Evolutionary conservation across 1,140 invertebrate species (phyloP).

Genomic region (Neelides sp.): DNA sequence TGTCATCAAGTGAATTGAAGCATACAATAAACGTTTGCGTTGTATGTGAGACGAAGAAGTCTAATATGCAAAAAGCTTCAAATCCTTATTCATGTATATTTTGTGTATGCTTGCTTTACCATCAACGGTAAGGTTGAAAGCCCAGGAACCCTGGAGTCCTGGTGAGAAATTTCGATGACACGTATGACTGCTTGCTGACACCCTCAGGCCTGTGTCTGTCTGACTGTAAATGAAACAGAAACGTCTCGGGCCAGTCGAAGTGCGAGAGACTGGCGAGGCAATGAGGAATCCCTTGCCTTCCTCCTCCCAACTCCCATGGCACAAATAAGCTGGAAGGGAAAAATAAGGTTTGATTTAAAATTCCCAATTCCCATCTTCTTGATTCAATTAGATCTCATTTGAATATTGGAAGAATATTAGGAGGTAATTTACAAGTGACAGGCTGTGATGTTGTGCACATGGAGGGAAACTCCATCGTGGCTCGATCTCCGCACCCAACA

Average conservation of each 20-base stretch:
- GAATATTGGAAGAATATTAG: slow-evolving; percentile 6
- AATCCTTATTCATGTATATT: too few species aligned
- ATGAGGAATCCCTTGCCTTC: slow-evolving; percentile 52
- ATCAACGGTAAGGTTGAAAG: slow-evolving; percentile 45
- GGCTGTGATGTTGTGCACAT: slow-evolving; percentile 32
- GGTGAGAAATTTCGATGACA: slow-evolving; percentile 41
- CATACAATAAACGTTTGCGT: too few species aligned
- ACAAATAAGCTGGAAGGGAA: slow-evolving; percentile 45
- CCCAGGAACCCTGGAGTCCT: slow-evolving; percentile 37
- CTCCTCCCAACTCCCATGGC: slow-evolving; percentile 54
- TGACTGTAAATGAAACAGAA: slow-evolving; percentile 50
- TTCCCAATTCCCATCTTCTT: neutral
- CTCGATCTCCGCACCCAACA: slow-evolving; percentile 32
- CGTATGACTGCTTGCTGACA: slow-evolving; percentile 43
- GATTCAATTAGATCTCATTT: neutral
- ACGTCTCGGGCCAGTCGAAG: slow-evolving; percentile 42
- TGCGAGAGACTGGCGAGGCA: slow-evolving; percentile 41
- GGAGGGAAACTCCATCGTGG: slow-evolving; percentile 34
- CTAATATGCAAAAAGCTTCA: too few species aligned
- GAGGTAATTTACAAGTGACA: slow-evolving; percentile 29
- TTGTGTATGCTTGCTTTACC: too few species aligned
- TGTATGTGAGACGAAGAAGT: too few species aligned
- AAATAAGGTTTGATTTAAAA: slow-evolving; percentile 26
- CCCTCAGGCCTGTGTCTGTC: slow-evolving; percentile 35
- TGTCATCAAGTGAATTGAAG: too few species aligned